phyloP scores from a whole-genome alignment of 2,888 invertebrate genomes.

The Drosophila mulleri region DNA sequence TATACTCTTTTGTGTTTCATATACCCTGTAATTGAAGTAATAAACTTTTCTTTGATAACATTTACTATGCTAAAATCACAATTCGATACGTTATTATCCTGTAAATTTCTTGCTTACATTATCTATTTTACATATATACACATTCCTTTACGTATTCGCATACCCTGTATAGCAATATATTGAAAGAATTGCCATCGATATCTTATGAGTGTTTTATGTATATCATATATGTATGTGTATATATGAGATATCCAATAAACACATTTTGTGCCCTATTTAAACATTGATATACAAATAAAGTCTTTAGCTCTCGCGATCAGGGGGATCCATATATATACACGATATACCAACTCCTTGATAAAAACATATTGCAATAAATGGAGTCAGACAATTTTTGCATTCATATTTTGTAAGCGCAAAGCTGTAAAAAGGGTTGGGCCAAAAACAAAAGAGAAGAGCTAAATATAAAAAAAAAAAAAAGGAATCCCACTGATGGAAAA shows the following conservation, averaged over 20 bases:
- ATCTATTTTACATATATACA: no score
- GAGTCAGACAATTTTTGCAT: conserved; percentile 40
- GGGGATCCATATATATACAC: not conserved
- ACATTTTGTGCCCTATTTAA: not conserved
- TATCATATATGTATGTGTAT: not conserved
- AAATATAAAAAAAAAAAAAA: conserved; percentile 1
- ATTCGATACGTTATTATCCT: no score
- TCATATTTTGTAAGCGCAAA: conserved; percentile 63
- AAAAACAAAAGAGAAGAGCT: conserved; percentile 9
- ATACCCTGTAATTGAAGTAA: no score
- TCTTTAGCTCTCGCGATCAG: not conserved
- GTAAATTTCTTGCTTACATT: no score
- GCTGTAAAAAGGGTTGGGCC: conserved; percentile 9
- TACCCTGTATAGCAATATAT: no score
- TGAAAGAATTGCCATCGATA: no score
- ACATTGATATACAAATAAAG: not conserved
- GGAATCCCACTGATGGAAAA: conserved; percentile 9
- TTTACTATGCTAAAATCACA: no score
- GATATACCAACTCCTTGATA: not conserved
- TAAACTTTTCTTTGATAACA: no score
- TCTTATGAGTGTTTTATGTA: no score
- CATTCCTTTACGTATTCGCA: no score
- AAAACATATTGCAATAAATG: conserved; percentile 55
- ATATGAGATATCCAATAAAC: not conserved
- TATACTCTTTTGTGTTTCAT: no score